Base-by-base conservation (phyloP, 2,888 invertebrate species). In the Leptinotarsa peninsularis region DNA sequence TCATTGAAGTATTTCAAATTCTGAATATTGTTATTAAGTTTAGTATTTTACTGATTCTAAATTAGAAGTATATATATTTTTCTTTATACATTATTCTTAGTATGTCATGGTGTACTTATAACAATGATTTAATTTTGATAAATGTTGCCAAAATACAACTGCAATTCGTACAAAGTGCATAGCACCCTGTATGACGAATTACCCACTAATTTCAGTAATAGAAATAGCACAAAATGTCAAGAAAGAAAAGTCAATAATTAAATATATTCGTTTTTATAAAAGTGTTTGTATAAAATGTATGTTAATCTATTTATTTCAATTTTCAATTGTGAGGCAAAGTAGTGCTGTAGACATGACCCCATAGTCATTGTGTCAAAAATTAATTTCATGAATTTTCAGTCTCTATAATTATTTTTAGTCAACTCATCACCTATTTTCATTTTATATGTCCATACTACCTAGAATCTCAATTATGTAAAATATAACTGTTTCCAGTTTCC, bases 71-170 rank as follows among this genome's bases (percentile, higher is more conserved):
- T 49, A 49, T n/a, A 33, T n/a, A 10, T 66, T 43, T 43, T 43
- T 43, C 18, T 18, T 54, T 54, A 54, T 18, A 18, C 18, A 54
- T 54, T 54, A 18, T 18, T 54, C 18, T n/a, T 54, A 10, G n/a
- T 18, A 54, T 18, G 18, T 3, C 2, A 54, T 54, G 54, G 54
- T 54, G 18, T 18, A 43, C 43, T 43, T 43, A 43, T 43, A 43
- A 18, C 18, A 54, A 18, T 18, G 54, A n/a, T 23, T 43, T 49
- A 17, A 49, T 33, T 56, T 54, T 69, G 69, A 56, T 56, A 56
- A n/a, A 69, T 69, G 56, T 18, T 27, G 56, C 10, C 33, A 23
- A 33, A 43, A 21, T 17, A 14, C 3, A 52, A 49, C 18, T 50
- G 15, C 27, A 27, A 23, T 67, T 67, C 49, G 14, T 7, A 50